A percentile compares a stretch with the other conserved stretches of the same genome.
These are phyloP conservation scores for Phymanthus crucifer DNA, from an alignment of 92 coral and sea anemone genomes.

Conservation along the genomic window DNA sequence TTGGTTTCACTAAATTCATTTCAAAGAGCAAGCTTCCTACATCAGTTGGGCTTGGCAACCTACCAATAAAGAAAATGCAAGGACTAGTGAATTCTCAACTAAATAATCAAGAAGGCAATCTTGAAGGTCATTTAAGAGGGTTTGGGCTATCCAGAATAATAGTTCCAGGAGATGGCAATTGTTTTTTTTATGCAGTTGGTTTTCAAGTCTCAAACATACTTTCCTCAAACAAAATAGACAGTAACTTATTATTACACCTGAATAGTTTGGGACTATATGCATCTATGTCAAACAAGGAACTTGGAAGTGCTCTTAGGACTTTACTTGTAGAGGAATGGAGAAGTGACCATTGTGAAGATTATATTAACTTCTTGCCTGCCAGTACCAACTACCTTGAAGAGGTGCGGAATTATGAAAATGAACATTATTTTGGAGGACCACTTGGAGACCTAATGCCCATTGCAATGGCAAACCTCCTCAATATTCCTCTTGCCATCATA, in stretches of 20 bases:
- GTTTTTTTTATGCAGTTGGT: slow-evolving; percentile 38
- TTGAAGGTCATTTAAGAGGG: slow-evolving; percentile 33
- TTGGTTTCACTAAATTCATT: slow-evolving; percentile 18
- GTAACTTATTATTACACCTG: not conserved
- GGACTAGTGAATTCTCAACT: not conserved
- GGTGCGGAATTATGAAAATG: slow-evolving; percentile 6
- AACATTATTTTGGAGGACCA: slow-evolving; percentile 34
- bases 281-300: slow-evolving; percentile 17
- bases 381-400: slow-evolving; percentile 18
- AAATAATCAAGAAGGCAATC: not conserved
- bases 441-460: slow-evolving; percentile 51
- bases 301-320: slow-evolving; percentile 23
- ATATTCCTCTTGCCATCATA: slow-evolving; percentile 19
- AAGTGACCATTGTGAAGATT: slow-evolving; percentile 10
- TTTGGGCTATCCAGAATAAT: slow-evolving; percentile 29
- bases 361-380: slow-evolving; percentile 29
- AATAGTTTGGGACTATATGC: slow-evolving; percentile 24
- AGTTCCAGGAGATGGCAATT: slow-evolving; percentile 42
- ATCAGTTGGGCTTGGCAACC: slow-evolving; percentile 35
- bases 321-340: slow-evolving; percentile 41
- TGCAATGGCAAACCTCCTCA: slow-evolving; percentile 34
- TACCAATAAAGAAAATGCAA: not conserved
- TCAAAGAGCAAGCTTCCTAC: slow-evolving; percentile 36
- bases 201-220: slow-evolving; percentile 21
- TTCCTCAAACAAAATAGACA: slow-evolving; percentile 2